Evolutionary conservation across 2,113 vertebrate species (phyloP), one percentile per base, ranked within the genome.

Genomic region (Pachyramphus minor): DNA sequence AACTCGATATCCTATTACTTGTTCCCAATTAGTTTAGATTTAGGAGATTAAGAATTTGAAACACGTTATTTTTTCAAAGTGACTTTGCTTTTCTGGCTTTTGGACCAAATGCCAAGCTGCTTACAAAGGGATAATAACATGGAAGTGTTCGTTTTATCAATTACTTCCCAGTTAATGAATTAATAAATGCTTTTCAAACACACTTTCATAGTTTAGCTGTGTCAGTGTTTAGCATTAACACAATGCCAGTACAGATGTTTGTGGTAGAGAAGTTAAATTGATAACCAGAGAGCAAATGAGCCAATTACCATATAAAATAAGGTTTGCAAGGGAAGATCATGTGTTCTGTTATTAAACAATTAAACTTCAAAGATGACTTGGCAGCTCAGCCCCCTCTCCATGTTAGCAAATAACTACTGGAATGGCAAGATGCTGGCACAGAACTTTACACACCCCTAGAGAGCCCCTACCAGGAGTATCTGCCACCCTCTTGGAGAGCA

Each of bases 281-380:
- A 97, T 93, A 97, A 98, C 83, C 90, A 96, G 87, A 35, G 68
- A 97, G 95, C 90, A 97, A 97, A 97, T 27, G 66, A 98, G 89
- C 69, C 95, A 96, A 98, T 98, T 98, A 97, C 59, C 96, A 96
- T 86, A 84, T 87, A 89, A 97, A 98, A 94, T 94, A 97, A 97
- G 90, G 81, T 94, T 75, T 87, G 74, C 88, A 97, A 95, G 89
- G 87, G 94, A 95, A 96, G 86, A 97, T 96, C 56, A 64, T 72
- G 82, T 66, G 82, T 97, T 97, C 96, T 7, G 15, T 72, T 97
- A 96, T 89, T 92, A 96, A 97, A 92, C 49, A 97, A 97, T 97
- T 97, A 96, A 91, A 96, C 96, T 95, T 97, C 96, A 96, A 96
- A 97, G 95, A 76, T 14, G 7, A 81, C 73, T 91, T 97, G 96